Evolutionary conservation across 2,888 invertebrate species (phyloP).

Genomic region (Epinotia bilunana): DNA sequence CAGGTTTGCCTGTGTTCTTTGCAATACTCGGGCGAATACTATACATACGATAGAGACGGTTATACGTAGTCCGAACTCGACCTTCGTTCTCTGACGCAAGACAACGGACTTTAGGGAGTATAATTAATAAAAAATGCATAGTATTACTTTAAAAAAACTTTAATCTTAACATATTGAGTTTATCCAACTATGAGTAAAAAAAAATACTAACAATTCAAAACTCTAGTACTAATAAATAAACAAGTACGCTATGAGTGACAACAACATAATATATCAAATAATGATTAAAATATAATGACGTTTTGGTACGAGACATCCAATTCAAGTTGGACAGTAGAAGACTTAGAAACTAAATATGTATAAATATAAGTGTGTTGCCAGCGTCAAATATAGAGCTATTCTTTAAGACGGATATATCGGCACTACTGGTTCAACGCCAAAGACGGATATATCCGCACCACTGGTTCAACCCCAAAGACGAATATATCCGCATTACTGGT

Average conservation of each 20-base stretch:
- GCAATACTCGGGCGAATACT: too few relatives aligned
- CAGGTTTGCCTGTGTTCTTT: too few relatives aligned
- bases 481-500: background rate
- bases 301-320: slow-evolving; percentile 80
- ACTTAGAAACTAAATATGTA: slow-evolving; percentile 37
- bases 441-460: too few relatives aligned
- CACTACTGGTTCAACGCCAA: background rate
- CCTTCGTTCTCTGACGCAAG: too few relatives aligned
- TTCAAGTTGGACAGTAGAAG: slow-evolving; percentile 64
- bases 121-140: slow-evolving; percentile 7
- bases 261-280: slow-evolving; percentile 36
- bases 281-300: slow-evolving; percentile 52
- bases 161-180: slow-evolving; percentile 62
- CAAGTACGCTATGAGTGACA: slow-evolving; percentile 36
- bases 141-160: slow-evolving; percentile 47
- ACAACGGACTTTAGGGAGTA: background rate
- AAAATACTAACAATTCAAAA: slow-evolving; percentile 57
- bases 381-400: slow-evolving; percentile 3
- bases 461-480: too few relatives aligned
- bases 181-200: slow-evolving; percentile 52
- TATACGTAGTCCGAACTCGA: too few relatives aligned
- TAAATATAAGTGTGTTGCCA: slow-evolving; percentile 1
- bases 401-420: background rate
- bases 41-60: too few relatives aligned
- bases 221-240: slow-evolving; percentile 43